A percentile compares a stretch with the other conserved stretches of the same genome.
Evolutionary conservation across 1,140 invertebrate species (phyloP).

Genomic region (Halictus rubicundus): DNA sequence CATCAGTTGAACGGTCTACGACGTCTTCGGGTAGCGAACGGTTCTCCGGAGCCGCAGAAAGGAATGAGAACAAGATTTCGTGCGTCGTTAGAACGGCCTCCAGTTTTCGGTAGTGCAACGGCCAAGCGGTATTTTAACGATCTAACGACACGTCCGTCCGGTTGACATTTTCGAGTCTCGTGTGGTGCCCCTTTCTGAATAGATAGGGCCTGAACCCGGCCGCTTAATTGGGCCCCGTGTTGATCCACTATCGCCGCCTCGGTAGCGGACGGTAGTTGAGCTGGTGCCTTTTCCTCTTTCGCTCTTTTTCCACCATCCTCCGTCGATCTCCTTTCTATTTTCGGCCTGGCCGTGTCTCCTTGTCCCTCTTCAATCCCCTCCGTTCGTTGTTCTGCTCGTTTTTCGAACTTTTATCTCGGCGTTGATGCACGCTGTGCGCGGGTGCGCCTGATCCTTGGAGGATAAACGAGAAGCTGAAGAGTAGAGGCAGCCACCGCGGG

Average conservation of each 20-base stretch:
- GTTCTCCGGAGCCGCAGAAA: background rate
- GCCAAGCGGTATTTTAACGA: constrained; percentile 63
- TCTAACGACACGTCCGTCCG: constrained; percentile 52
- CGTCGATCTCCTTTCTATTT: constrained; percentile 35
- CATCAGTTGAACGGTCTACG: constrained; percentile 28
- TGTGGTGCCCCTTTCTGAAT: constrained; percentile 37
- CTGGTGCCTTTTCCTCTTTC: constrained; percentile 40
- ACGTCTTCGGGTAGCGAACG: background rate
- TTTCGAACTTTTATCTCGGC: constrained; percentile 41
- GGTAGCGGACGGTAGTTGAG: constrained; percentile 68
- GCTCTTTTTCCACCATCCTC: constrained; percentile 47
- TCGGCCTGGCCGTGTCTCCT: constrained; percentile 45
- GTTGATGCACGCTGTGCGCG: constrained; percentile 67
- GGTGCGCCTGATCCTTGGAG: constrained; percentile 71
- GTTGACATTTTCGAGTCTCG: constrained; percentile 50
- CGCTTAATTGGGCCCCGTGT: constrained; percentile 78
- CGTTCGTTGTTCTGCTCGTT: constrained; percentile 39
- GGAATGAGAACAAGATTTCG: constrained; percentile 33
- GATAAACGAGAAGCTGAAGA: constrained; percentile 61
- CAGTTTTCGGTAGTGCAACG: constrained; percentile 36
- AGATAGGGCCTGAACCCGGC: constrained; percentile 59
- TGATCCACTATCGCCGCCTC: constrained; percentile 72
- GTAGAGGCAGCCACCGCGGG: constrained; percentile 41
- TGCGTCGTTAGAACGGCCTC: background rate
- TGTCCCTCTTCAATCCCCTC: constrained; percentile 50